Conservation (phyloP, 2,888 invertebrate species). For the Drosophila austrosaltans region DNA sequence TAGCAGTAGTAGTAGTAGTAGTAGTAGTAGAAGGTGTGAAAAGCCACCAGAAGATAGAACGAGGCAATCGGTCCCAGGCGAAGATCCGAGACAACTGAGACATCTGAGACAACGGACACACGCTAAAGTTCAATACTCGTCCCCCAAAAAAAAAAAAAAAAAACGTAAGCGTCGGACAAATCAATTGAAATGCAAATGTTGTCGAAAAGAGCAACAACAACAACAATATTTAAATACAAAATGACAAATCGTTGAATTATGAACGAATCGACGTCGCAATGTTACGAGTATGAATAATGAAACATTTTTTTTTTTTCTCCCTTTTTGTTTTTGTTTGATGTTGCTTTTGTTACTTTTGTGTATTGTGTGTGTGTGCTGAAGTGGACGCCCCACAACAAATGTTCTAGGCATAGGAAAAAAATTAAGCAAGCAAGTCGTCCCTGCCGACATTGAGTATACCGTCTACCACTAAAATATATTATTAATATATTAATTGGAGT, state of each 20-base stretch:
- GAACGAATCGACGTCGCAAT: slow-evolving; percentile 42
- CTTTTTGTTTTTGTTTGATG: not conserved
- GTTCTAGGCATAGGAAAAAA: slow-evolving; percentile 4
- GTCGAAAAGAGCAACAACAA: slow-evolving; percentile 47
- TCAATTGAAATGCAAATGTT: slow-evolving; percentile 75
- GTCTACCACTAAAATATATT: too few species aligned
- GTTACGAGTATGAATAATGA: slow-evolving; percentile 25
- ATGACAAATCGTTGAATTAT: slow-evolving; percentile 78
- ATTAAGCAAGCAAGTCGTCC: too few species aligned
- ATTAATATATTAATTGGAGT: too few species aligned
- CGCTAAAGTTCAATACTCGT: slow-evolving; percentile 72
- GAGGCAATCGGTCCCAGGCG: not conserved
- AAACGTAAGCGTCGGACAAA: slow-evolving; percentile 46
- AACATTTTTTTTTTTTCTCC: slow-evolving; percentile 6
- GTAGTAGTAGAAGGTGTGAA: slow-evolving; percentile 64
- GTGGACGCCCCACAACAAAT: not conserved
- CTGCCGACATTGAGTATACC: too few species aligned
- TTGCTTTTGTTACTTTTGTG: slow-evolving; percentile 1
- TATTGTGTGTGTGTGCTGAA: not conserved
- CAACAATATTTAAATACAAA: slow-evolving; percentile 73
- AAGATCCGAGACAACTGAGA: slow-evolving; percentile 2
- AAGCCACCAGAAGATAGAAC: slow-evolving; percentile 30
- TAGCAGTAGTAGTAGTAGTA: slow-evolving; percentile 16
- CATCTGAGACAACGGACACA: slow-evolving; percentile 55
- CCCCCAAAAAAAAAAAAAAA: slow-evolving; percentile 17